Percentiles rank a stretch among this genome's conserved stretches.
phyloP scores from a whole-genome alignment of 2,113 vertebrate genomes.

The Onychorhynchus coronatus region DNA sequence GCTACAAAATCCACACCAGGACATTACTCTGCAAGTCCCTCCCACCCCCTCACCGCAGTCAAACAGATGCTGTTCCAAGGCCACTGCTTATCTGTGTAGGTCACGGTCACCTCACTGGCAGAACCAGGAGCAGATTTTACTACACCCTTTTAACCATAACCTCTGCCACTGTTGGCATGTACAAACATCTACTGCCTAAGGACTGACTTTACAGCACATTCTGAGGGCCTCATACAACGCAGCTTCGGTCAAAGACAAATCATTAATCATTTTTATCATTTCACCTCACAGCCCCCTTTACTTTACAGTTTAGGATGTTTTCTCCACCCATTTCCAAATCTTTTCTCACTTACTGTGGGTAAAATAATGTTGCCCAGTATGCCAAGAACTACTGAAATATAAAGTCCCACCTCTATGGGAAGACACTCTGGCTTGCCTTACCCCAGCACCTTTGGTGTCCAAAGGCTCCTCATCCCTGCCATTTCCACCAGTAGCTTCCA shows the following conservation, averaged over 20 bases:
- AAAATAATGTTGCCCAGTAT: not conserved
- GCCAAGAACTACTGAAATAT: not conserved
- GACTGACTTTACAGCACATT: accelerated
- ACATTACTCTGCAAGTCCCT: not conserved
- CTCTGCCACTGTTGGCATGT: not conserved
- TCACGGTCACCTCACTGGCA: not conserved
- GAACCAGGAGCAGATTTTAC: not conserved
- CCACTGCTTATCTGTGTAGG: not conserved
- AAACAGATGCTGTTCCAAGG: not conserved
- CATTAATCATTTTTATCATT: accelerated
- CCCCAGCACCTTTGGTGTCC: accelerated
- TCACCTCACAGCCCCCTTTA: not conserved
- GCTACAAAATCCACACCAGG: not conserved
- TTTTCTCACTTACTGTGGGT: not conserved
- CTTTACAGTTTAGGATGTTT: not conserved
- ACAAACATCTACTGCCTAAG: accelerated
- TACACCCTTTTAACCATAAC: not conserved
- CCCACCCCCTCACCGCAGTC: not conserved
- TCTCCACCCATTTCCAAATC: not conserved
- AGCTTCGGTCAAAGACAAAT: not conserved
- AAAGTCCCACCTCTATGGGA: not conserved
- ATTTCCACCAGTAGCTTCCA: not conserved
- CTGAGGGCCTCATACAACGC: not conserved
- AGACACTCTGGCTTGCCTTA: accelerated
- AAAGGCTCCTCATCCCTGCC: not conserved